Percentiles rank a stretch among this genome's conserved stretches.
These are phyloP conservation scores for Ceramica pisi DNA, from an alignment of 2,888 invertebrate species.

Conservation along the genomic window DNA sequence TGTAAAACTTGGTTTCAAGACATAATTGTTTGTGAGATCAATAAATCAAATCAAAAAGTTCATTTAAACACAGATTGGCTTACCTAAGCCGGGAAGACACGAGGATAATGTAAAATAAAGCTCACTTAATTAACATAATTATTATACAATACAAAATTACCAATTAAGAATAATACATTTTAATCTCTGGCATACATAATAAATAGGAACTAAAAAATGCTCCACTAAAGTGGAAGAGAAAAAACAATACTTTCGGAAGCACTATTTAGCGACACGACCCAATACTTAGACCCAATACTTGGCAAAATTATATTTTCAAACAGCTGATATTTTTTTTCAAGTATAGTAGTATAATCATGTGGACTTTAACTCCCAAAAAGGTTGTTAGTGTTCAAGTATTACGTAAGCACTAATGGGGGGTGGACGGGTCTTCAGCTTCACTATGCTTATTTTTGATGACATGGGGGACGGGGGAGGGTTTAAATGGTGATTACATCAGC, in stretches of 20 bases:
- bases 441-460: too few species aligned
- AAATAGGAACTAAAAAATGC: conserved; percentile 47
- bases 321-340: too few species aligned
- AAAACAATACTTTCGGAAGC: neutral
- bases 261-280: neutral
- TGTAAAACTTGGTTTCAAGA: neutral
- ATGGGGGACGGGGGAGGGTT: too few species aligned
- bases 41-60: neutral
- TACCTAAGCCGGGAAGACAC: conserved; percentile 40
- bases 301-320: neutral
- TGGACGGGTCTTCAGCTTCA: too few species aligned
- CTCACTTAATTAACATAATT: conserved; percentile 1
- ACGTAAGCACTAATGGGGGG: too few species aligned
- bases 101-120: conserved; percentile 29
- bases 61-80: neutral
- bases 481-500: too few species aligned
- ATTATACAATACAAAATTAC: conserved; percentile 8
- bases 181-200: conserved; percentile 46
- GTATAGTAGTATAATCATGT: too few species aligned
- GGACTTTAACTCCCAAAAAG: too few species aligned
- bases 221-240: neutral
- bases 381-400: too few species aligned
- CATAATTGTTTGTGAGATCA: neutral
- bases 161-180: conserved; percentile 42
- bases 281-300: neutral